phyloP scores from a whole-genome alignment of 2,888 invertebrate species.

The Bruchidius siliquastri region DNA sequence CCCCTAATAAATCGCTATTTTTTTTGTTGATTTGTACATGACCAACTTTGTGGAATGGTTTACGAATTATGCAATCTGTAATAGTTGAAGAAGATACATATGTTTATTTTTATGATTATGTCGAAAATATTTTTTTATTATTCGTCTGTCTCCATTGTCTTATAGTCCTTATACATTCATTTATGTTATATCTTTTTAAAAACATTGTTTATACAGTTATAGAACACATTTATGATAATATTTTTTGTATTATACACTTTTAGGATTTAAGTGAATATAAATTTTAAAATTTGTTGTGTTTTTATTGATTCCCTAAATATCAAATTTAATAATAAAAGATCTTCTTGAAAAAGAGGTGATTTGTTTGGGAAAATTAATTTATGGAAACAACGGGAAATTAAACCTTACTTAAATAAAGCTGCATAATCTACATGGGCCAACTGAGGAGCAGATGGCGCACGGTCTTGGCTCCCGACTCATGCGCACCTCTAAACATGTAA shows the following conservation, averaged over 20 bases:
- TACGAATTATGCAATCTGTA: neutral
- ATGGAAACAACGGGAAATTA: no score
- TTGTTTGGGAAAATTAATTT: no score
- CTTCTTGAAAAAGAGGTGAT: no score
- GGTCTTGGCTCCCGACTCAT: no score
- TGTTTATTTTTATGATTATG: conserved; percentile 18
- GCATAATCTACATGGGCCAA: no score
- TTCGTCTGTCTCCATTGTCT: conserved; percentile 18
- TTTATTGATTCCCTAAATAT: neutral
- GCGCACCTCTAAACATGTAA: no score
- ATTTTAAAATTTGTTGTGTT: conserved; percentile 9
- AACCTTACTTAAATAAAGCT: no score
- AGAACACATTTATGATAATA: conserved; percentile 38
- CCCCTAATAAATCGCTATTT: neutral
- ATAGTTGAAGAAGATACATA: conserved; percentile 2
- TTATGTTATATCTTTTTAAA: conserved; percentile 27
- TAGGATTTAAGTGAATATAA: conserved; percentile 30
- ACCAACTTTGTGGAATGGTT: neutral
- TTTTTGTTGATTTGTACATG: neutral
- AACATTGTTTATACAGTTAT: conserved; percentile 41
- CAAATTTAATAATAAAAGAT: no score
- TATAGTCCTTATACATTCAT: conserved; percentile 21
- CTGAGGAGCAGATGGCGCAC: no score
- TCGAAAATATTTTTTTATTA: conserved; percentile 17
- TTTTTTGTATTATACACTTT: conserved; percentile 47